Base-by-base conservation (phyloP, 2,113 vertebrate genomes). In the Myrmophylax atrothorax region DNA sequence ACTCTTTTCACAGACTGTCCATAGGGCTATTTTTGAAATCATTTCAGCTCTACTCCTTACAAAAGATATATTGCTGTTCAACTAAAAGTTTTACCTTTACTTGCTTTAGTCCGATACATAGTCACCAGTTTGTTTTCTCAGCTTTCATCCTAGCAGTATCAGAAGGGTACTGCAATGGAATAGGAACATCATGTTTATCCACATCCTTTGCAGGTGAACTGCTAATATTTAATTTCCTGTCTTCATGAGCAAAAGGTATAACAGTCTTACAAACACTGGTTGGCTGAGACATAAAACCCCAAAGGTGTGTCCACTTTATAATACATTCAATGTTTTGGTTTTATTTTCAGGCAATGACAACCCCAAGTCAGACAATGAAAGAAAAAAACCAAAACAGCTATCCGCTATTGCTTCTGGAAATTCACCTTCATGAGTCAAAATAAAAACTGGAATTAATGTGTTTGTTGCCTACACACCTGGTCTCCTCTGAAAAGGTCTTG, bases 251-350 rank as follows among this genome's bases (percentile, higher is more conserved):
- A 94, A 95, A 83, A 77, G 26, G 29, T 42, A 7, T 90, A 96
- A 94, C 26, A 37, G 66, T 70, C 59, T 66, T 83, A 44, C 3
- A 18, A 93, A 95, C 86, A 86, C 38, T 95, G 66, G 74, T 80
- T 94, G 63, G 77, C 22, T 87, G 47, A 94, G 95, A 95, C 91
- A 92, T 81, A 89, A 90, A 90, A 87, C 47, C 92, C 85, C 56
- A 94, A 85, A 96, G 85, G 60, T 89, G 17, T 72, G 85, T 95
- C 91, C 87, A 96, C 91, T 33, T 87, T 60, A 28, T 19, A 91
- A 55, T 24, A 17, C 31, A 58, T 87, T 76, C 73, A 67, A 3
- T 58, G 12, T 28, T 1, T 1, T 94, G 40, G 40, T 42, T 95
- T 93, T 87, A 95, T 93, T 84, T 84, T 72, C 59, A 89, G 75